Conservation (phyloP, 2,113 vertebrate genomes). For the Tricholaema leucomelas region DNA sequence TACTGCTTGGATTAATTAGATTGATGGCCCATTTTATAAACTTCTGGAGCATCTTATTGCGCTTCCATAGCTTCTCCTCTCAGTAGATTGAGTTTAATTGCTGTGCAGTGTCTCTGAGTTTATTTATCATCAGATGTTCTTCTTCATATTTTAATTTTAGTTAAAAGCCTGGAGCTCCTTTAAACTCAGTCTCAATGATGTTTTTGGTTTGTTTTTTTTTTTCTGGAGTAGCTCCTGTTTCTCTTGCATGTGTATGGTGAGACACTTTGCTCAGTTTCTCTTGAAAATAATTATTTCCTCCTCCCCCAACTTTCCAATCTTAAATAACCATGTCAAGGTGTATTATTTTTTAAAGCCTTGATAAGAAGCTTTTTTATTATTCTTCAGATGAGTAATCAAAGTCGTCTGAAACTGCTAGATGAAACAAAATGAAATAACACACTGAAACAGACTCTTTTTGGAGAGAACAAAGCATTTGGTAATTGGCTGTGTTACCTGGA, state of each 20-base stretch:
- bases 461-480: background rate
- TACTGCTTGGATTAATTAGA: background rate
- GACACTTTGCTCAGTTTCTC: background rate
- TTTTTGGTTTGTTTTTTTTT: background rate
- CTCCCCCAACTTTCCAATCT: background rate
- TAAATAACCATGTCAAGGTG: conserved; percentile 3
- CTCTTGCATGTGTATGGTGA: background rate
- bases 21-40: background rate
- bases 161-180: background rate
- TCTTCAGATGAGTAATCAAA: conserved; percentile 17
- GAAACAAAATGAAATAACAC: background rate
- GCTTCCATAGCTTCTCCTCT: background rate
- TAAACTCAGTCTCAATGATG: background rate
- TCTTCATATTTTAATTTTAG: background rate
- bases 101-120: background rate
- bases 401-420: background rate
- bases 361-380: conserved; percentile 35
- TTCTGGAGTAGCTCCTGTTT: background rate
- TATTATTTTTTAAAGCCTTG: conserved; percentile 43
- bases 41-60: background rate
- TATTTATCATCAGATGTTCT: background rate
- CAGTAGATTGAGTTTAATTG: conserved; percentile 23
- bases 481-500: background rate
- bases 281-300: background rate
- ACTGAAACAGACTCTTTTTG: background rate